A percentile compares a stretch with the other conserved stretches of the same genome.
phyloP scores from a whole-genome alignment of 2,888 invertebrate genomes.

The Drosophila bunnanda region DNA sequence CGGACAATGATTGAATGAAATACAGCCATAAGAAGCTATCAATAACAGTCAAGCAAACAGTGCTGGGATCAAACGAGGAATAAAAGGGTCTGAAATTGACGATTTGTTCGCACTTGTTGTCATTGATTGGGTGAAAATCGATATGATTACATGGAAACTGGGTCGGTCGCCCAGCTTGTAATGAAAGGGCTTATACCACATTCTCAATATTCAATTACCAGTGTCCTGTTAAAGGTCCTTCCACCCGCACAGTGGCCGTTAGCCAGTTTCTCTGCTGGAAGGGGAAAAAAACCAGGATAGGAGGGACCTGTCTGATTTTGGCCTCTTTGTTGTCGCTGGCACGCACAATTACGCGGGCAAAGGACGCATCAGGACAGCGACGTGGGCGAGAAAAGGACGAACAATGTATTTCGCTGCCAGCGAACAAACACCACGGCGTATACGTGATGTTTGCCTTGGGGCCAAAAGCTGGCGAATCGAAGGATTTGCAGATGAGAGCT shows the following conservation, averaged over 20 bases:
- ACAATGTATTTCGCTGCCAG: slow-evolving; percentile 15
- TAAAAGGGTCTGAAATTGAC: slow-evolving; percentile 31
- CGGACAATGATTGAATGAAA: slow-evolving; percentile 22
- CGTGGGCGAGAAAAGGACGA: slow-evolving; percentile 1
- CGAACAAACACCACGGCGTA: slow-evolving; percentile 35
- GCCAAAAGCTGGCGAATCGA: slow-evolving; percentile 22
- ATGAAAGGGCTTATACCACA: slow-evolving; percentile 37
- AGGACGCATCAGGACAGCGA: slow-evolving; percentile 19
- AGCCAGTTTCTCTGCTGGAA: slow-evolving; percentile 22
- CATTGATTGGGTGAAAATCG: slow-evolving; percentile 47
- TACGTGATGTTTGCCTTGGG: slow-evolving; percentile 42
- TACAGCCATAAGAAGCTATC: slow-evolving; percentile 30
- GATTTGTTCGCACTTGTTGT: slow-evolving; percentile 33
- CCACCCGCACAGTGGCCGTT: slow-evolving; percentile 15
- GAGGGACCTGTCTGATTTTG: slow-evolving; percentile 13
- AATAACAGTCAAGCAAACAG: slow-evolving; percentile 24
- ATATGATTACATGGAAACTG: slow-evolving; percentile 36
- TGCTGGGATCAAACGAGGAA: slow-evolving; percentile 24
- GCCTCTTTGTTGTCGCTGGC: slow-evolving; percentile 36
- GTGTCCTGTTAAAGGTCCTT: slow-evolving; percentile 30
- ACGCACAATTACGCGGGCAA: slow-evolving; percentile 50
- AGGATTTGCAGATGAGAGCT: slow-evolving; percentile 35
- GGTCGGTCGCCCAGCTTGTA: slow-evolving; percentile 32
- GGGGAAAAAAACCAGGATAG: not conserved
- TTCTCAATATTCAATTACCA: slow-evolving; percentile 44